Evolutionary conservation across 2,888 invertebrate genomes (phyloP).

Genomic region (Nemotelus nigrinus): DNA sequence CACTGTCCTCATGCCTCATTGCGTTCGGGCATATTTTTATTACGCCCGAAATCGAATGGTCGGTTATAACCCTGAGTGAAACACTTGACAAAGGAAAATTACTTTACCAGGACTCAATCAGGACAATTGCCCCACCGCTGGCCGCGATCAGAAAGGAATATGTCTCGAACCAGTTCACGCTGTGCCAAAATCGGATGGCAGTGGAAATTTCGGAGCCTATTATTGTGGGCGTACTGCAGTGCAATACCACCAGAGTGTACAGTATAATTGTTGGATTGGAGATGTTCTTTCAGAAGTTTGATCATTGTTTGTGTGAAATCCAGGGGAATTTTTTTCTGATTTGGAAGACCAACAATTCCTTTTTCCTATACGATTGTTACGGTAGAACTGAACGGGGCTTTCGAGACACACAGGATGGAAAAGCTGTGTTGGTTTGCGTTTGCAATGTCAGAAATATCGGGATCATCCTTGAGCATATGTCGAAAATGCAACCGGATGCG

Average conservation of each 20-base stretch:
- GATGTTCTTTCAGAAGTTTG: conserved; percentile 56
- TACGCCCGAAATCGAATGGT: conserved; percentile 59
- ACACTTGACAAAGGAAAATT: conserved; percentile 58
- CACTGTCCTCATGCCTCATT: conserved; percentile 57
- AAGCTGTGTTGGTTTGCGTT: conserved; percentile 57
- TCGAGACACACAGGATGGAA: conserved; percentile 54
- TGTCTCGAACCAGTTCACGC: conserved; percentile 56
- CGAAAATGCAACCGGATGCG: conserved; percentile 53
- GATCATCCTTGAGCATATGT: conserved; percentile 57
- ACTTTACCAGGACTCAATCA: conserved; percentile 54
- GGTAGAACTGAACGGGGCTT: conserved; percentile 56
- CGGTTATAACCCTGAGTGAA: conserved; percentile 56
- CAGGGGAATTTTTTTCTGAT: conserved; percentile 57
- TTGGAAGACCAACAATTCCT: conserved; percentile 58
- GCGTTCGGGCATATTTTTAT: conserved; percentile 59
- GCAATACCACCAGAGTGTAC: not conserved
- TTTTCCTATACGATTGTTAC: conserved; percentile 60
- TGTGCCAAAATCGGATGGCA: conserved; percentile 57
- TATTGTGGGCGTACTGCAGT: conserved; percentile 47
- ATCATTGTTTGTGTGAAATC: conserved; percentile 56
- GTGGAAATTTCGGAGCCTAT: conserved; percentile 55
- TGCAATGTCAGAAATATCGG: conserved; percentile 58
- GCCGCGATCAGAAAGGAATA: conserved; percentile 52
- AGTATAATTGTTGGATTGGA: conserved; percentile 5
- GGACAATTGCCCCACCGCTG: conserved; percentile 42